These are phyloP conservation scores for Petrolisthes manimaculis DNA, from an alignment of 2,888 invertebrate species.

Conservation along the genomic window DNA sequence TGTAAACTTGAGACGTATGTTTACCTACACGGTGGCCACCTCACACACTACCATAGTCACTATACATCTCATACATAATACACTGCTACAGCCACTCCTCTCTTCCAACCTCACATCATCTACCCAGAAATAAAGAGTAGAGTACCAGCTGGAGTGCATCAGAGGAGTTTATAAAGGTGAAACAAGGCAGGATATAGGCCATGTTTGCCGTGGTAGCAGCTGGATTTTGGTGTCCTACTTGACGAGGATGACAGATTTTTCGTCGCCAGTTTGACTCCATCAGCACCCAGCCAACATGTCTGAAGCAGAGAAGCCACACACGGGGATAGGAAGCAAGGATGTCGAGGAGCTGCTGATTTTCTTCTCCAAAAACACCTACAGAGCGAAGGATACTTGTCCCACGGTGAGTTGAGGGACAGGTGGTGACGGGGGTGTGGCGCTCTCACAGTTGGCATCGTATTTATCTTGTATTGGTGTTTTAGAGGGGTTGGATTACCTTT, in stretches of 20 bases:
- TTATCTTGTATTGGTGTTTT: too few species aligned
- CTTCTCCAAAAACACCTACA: conserved; percentile 42
- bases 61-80: too few species aligned
- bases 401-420: conserved; percentile 34
- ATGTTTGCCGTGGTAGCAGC: not conserved
- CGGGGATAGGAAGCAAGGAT: conserved; percentile 20
- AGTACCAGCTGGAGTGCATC: too few species aligned
- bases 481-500: too few species aligned
- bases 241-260: not conserved
- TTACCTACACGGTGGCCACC: too few species aligned
- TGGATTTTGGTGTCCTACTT: conserved; percentile 8
- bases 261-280: not conserved
- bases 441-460: not conserved
- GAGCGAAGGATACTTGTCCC: conserved; percentile 38
- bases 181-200: too few species aligned
- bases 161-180: too few species aligned
- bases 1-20: too few species aligned
- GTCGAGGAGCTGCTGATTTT: conserved; percentile 31
- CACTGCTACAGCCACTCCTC: too few species aligned
- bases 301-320: not conserved
- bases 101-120: too few species aligned
- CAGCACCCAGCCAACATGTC: not conserved
- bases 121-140: too few species aligned
- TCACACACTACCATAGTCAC: too few species aligned
- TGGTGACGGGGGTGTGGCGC: conserved; percentile 16